Percentiles rank a stretch among this genome's conserved stretches.
Evolutionary conservation across 2,888 invertebrate genomes (phyloP).

Genomic region (Cosmia pyralina): DNA sequence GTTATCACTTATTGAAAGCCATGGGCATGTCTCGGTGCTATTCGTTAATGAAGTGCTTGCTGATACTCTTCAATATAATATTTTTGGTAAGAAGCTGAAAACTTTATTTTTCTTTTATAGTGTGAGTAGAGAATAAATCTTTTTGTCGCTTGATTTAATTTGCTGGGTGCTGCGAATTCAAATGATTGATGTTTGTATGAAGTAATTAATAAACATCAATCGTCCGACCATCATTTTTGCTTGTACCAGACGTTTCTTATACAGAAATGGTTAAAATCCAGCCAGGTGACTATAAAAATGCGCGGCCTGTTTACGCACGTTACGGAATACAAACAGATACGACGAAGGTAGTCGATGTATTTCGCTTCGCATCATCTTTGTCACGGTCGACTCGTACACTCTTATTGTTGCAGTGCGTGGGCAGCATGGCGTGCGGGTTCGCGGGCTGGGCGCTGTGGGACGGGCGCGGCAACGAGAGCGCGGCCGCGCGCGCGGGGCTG

Average conservation of each 20-base stretch:
- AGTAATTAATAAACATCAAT: constrained; percentile 1
- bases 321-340: constrained; percentile 17
- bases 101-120: background rate
- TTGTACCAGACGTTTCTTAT: background rate
- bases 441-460: constrained; percentile 85
- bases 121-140: background rate
- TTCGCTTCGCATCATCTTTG: background rate
- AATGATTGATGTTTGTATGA: background rate
- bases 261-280: constrained; percentile 5
- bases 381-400: background rate
- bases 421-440: constrained; percentile 78
- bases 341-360: background rate
- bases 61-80: constrained; percentile 93
- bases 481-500: constrained; percentile 81
- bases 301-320: background rate
- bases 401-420: constrained; percentile 73
- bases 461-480: constrained; percentile 76
- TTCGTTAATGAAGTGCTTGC: constrained; percentile 92
- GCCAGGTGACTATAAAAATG: background rate
- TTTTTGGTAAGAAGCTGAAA: constrained; percentile 91
- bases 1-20: constrained; percentile 21
- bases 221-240: background rate
- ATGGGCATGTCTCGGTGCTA: constrained; percentile 94
- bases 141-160: background rate
- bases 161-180: background rate